These are phyloP conservation scores for Harpagoxenus sublaevis DNA, from an alignment of 2,888 invertebrate genomes.

Conservation along the genomic window DNA sequence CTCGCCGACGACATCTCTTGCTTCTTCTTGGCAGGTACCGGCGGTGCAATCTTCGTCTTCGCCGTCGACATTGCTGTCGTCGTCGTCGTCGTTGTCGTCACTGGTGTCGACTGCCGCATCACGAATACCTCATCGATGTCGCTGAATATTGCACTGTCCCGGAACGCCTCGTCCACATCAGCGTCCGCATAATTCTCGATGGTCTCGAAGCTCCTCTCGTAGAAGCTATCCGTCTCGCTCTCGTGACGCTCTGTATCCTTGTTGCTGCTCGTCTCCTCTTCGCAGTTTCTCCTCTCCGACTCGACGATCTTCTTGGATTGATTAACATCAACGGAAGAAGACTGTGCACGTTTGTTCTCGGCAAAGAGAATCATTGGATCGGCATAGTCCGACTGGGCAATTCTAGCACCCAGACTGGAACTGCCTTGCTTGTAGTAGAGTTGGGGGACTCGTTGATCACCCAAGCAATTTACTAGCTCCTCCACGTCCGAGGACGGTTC, in stretches of 20 bases:
- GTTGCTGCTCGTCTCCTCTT: constrained; percentile 44
- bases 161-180: constrained; percentile 89
- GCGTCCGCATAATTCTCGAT: constrained; percentile 91
- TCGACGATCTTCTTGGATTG: constrained; percentile 11
- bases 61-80: background rate
- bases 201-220: constrained; percentile 92
- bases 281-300: constrained; percentile 36
- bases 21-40: constrained; percentile 79
- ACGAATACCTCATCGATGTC: constrained; percentile 89
- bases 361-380: constrained; percentile 91
- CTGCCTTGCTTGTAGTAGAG: constrained; percentile 92
- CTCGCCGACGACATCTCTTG: constrained; percentile 57
- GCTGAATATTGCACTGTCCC: constrained; percentile 95
- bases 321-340: constrained; percentile 9
- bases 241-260: constrained; percentile 60
- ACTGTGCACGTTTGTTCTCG: constrained; percentile 76
- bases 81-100: constrained; percentile 30
- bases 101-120: constrained; percentile 49
- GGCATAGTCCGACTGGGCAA: constrained; percentile 95
- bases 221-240: constrained; percentile 90
- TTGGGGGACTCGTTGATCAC: constrained; percentile 73
- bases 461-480: constrained; percentile 77
- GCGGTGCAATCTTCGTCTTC: constrained; percentile 77
- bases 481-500: constrained; percentile 82
- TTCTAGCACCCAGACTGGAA: constrained; percentile 94